Conservation (phyloP, 2,888 invertebrate species). For the Lepidochrysops patricia region DNA sequence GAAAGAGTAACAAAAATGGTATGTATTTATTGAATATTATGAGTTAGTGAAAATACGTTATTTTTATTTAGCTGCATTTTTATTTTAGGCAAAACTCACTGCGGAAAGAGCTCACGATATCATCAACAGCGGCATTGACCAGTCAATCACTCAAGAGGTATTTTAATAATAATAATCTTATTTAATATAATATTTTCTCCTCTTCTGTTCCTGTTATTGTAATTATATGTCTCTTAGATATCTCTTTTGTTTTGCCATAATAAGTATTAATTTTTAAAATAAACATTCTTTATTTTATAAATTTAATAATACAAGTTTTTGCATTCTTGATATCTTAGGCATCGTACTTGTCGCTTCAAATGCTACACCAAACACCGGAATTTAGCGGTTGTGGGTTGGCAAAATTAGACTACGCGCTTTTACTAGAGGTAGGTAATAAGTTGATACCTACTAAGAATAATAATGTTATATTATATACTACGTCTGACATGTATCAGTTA, state of each 20-base stretch:
- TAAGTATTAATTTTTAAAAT: too few relatives aligned
- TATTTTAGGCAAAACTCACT: slow-evolving; percentile 42
- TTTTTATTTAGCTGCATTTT: not conserved
- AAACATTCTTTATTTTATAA: too few relatives aligned
- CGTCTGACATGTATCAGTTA: too few relatives aligned
- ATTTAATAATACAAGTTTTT: not conserved
- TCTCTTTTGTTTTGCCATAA: too few relatives aligned
- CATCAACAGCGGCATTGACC: slow-evolving; percentile 40
- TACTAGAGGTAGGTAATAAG: slow-evolving; percentile 39
- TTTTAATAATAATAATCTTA: too few relatives aligned
- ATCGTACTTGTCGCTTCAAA: slow-evolving; percentile 44
- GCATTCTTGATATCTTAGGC: slow-evolving; percentile 31
- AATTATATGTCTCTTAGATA: too few relatives aligned
- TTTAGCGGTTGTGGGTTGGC: slow-evolving; percentile 42
- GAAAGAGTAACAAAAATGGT: slow-evolving; percentile 40
- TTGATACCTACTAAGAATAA: too few relatives aligned
- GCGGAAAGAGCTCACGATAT: slow-evolving; percentile 42
- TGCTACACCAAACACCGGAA: slow-evolving; percentile 40
- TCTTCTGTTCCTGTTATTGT: too few relatives aligned
- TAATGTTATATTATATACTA: too few relatives aligned
- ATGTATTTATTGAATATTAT: slow-evolving; percentile 18
- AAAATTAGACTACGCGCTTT: slow-evolving; percentile 37
- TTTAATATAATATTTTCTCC: too few relatives aligned
- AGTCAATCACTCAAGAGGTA: slow-evolving; percentile 17
- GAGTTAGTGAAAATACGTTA: not conserved